A percentile compares a stretch with the other conserved stretches of the same genome.
phyloP scores from a whole-genome alignment of 2,888 invertebrate species.

The Aleiodes leptofemur region DNA sequence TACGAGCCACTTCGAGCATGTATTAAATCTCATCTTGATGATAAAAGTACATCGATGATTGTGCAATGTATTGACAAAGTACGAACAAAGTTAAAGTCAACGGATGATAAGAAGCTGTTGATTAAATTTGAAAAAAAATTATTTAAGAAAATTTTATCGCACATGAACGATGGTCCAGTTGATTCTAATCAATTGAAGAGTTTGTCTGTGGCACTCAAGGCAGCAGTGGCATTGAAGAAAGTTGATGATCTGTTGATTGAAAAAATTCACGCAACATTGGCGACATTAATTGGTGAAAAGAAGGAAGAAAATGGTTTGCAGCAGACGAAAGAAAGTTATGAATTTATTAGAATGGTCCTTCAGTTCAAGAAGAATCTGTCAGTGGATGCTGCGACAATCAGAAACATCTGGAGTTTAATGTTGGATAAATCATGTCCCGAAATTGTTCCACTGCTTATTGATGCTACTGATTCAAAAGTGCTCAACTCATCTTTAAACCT shows the following conservation, averaged over 20 bases:
- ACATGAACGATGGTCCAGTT: constrained; percentile 51
- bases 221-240: constrained; percentile 53
- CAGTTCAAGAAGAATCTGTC: constrained; percentile 57
- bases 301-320: constrained; percentile 49
- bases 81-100: constrained; percentile 56
- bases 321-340: constrained; percentile 55
- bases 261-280: constrained; percentile 55
- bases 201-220: constrained; percentile 62
- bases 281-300: constrained; percentile 57
- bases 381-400: constrained; percentile 54
- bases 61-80: constrained; percentile 63
- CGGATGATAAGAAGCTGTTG: constrained; percentile 57
- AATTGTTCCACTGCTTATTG: constrained; percentile 58
- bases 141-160: constrained; percentile 56
- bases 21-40: constrained; percentile 45
- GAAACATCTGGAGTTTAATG: constrained; percentile 59
- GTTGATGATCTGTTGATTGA: constrained; percentile 57
- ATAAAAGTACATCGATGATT: constrained; percentile 53
- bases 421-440: constrained; percentile 58
- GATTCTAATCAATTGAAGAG: constrained; percentile 59
- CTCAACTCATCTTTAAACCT: constrained; percentile 56
- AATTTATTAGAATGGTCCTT: constrained; percentile 59
- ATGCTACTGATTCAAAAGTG: constrained; percentile 58
- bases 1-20: constrained; percentile 56
- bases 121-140: constrained; percentile 63